Base-by-base conservation (phyloP, 2,113 vertebrate genomes). In the Cottus gobio region DNA sequence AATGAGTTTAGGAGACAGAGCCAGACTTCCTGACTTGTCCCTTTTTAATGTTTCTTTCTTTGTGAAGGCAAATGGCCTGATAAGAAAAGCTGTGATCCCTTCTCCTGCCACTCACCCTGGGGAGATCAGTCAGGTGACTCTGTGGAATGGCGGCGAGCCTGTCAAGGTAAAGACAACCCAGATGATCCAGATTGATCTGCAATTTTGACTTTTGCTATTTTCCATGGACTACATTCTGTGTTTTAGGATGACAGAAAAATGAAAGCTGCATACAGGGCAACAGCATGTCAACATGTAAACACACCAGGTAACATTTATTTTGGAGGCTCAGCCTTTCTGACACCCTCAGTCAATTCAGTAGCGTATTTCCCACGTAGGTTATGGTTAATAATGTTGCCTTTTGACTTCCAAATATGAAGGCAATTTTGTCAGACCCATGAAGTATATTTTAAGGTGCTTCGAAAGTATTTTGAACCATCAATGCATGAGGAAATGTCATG, bases 61-160 rank as follows among this genome's bases (percentile, higher is more conserved):
- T 68, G 36, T 71, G 22, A 77, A 86, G 89, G 58, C 66, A 9
- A 83, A 83, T 8, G 66, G 50, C 4, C 50, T 84, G 28, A 36
- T 71, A 1, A 81, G 54, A 72, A 92, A 78, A 68, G 75, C 71
- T 58, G 82, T 1, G 69, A 71, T 90, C n/a, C 82, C 84, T 44
- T 60, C 88, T 73, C 69, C 85, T 15, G 69, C 78, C 24, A 44
- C 80, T 82, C 64, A 73, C 9, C 10, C 61, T 46, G 46, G 36
- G 24, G 85, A 90, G 18, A 42, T 90, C 15, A 85, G 52, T 74
- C 88, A 92, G 48, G 89, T 82, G 75, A 88, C 66, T 3, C 63
- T 87, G 69, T 89, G 78, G 87, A 77, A 89, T 68, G 83, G 76
- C 50, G 54, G 86, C 30, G 2, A 87, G 46, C 77, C 82, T 4